Evolutionary conservation across 2,113 vertebrate genomes (phyloP).

Genomic region (Pleuronectes platessa): DNA sequence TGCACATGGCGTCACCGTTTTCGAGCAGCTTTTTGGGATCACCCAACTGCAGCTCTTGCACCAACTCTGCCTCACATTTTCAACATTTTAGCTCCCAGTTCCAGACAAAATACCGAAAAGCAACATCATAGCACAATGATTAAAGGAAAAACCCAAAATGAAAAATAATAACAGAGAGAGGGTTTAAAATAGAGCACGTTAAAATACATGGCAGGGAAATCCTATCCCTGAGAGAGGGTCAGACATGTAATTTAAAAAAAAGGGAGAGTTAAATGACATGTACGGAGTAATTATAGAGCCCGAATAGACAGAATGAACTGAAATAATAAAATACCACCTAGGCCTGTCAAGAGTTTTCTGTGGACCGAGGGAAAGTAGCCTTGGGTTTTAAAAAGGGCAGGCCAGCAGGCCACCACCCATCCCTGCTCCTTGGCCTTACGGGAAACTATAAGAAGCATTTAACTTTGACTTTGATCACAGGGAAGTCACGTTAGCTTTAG

Average conservation of each 20-base stretch:
- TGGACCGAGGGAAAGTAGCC: slow-evolving; percentile 68
- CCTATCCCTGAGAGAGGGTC: slow-evolving; percentile 76
- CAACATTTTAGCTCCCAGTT: slow-evolving; percentile 55
- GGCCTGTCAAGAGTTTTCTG: slow-evolving; percentile 70
- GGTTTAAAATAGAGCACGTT: slow-evolving; percentile 81
- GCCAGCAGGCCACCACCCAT: slow-evolving; percentile 58
- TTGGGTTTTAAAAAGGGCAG: slow-evolving; percentile 64
- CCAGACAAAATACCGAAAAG: slow-evolving; percentile 77
- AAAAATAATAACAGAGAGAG: slow-evolving; percentile 84
- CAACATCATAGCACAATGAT: slow-evolving; percentile 73
- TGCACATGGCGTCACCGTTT: neutral
- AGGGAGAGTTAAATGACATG: slow-evolving; percentile 76
- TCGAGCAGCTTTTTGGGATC: neutral
- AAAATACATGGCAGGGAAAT: slow-evolving; percentile 81
- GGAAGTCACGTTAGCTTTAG: neutral
- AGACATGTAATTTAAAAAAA: slow-evolving; percentile 84
- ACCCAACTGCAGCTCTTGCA: slow-evolving; percentile 15
- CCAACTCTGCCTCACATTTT: slow-evolving; percentile 45
- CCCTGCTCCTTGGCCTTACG: slow-evolving; percentile 53
- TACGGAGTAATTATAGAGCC: slow-evolving; percentile 82
- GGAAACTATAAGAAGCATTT: slow-evolving; percentile 63
- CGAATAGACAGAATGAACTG: slow-evolving; percentile 77
- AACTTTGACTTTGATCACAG: slow-evolving; percentile 30
- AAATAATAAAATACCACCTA: slow-evolving; percentile 84
- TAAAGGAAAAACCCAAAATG: slow-evolving; percentile 82